These are phyloP conservation scores for Willowsia nigromaculata DNA, from an alignment of 2,888 invertebrate genomes.

Conservation along the genomic window DNA sequence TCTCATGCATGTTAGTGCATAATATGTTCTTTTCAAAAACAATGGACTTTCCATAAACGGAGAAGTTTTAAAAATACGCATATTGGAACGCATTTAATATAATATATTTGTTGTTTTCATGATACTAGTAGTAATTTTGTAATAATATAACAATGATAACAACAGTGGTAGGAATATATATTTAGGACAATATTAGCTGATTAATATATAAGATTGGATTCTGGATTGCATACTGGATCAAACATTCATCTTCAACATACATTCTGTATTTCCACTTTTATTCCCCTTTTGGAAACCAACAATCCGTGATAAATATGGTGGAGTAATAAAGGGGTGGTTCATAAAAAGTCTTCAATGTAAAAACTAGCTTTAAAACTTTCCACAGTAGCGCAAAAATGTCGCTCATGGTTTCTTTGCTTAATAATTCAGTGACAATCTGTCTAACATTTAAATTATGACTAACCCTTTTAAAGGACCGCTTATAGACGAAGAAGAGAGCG, in stretches of 20 bases:
- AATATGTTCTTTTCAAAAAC: neutral
- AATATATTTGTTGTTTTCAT: neutral
- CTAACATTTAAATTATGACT: too few species aligned
- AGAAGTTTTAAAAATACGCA: neutral
- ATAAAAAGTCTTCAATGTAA: too few species aligned
- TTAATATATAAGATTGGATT: conserved; percentile 26
- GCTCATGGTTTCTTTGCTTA: too few species aligned
- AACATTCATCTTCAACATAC: neutral
- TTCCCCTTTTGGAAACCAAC: too few species aligned
- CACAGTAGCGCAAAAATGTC: too few species aligned
- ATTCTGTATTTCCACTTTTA: neutral
- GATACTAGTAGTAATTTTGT: neutral
- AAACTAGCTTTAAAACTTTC: too few species aligned
- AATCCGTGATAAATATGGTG: too few species aligned
- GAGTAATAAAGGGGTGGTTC: too few species aligned
- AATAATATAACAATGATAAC: conserved; percentile 19
- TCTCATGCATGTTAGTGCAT: too few species aligned
- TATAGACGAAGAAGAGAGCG: too few species aligned
- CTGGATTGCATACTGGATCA: neutral
- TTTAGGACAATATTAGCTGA: conserved; percentile 17
- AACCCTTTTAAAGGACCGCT: too few species aligned
- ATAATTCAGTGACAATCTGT: neutral
- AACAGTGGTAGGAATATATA: conserved; percentile 30
- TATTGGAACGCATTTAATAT: neutral
- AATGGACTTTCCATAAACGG: neutral